These are phyloP conservation scores for Synchiropus splendidus DNA, from an alignment of 2,113 vertebrate genomes.

Conservation along the genomic window DNA sequence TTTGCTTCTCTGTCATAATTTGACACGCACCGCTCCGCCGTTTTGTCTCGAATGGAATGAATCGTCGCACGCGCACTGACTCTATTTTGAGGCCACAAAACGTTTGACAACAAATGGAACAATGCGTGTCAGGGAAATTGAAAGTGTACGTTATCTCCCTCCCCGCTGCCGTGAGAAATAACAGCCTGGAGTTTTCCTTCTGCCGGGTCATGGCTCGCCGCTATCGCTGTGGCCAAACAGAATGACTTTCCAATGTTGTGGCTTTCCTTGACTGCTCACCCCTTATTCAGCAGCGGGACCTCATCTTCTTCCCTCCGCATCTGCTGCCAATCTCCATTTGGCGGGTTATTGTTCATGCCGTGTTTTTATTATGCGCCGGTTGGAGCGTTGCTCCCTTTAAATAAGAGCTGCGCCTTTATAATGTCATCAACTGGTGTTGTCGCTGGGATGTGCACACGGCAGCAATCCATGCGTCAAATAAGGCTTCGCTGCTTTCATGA, in stretches of 20 bases:
- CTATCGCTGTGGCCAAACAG: conserved; percentile 45
- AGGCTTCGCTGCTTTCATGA: too few relatives aligned
- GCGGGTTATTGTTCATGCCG: too few relatives aligned
- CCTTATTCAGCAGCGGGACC: conserved; percentile 35
- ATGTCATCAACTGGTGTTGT: conserved; percentile 1
- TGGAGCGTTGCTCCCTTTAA: too few relatives aligned
- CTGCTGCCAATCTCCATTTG: not conserved
- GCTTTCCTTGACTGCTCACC: conserved; percentile 49
- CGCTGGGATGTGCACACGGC: conserved; percentile 6
- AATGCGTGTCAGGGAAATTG: conserved; percentile 5
- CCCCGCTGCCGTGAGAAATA: conserved; percentile 36
- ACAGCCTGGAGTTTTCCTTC: conserved; percentile 28
- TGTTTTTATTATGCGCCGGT: too few relatives aligned
- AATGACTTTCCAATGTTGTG: conserved; percentile 50
- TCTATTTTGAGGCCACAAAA: conserved; percentile 20
- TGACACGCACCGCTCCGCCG: too few relatives aligned
- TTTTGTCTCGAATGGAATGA: conserved; percentile 6
- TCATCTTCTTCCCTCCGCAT: conserved; percentile 12
- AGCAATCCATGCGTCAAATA: too few relatives aligned
- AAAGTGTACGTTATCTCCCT: conserved; percentile 18
- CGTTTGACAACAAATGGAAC: conserved; percentile 19
- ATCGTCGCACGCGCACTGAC: conserved; percentile 10
- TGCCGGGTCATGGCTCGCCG: conserved; percentile 49
- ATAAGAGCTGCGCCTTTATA: too few relatives aligned
- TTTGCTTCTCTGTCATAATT: not conserved